Evolutionary conservation across 2,888 invertebrate species (phyloP).

Genomic region (Neoascia interrupta): DNA sequence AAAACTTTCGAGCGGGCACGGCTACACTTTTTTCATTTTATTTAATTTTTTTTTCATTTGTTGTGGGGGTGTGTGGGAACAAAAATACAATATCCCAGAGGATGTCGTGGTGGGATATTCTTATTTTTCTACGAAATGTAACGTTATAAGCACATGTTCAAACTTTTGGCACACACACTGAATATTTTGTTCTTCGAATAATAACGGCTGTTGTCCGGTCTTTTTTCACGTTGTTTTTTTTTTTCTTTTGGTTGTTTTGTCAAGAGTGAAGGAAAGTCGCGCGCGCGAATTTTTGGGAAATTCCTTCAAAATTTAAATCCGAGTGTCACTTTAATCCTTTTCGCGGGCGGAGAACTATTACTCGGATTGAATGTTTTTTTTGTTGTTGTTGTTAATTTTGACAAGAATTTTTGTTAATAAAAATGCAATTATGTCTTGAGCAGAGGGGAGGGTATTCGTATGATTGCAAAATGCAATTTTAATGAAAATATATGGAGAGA

Average conservation of each 20-base stretch:
- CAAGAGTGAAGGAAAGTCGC: slow-evolving; percentile 33
- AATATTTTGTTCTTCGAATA: slow-evolving; percentile 18
- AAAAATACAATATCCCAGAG: not conserved
- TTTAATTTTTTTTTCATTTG: not conserved
- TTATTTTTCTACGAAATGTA: slow-evolving; percentile 62
- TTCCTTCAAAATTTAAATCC: slow-evolving; percentile 2
- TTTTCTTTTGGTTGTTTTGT: slow-evolving; percentile 1
- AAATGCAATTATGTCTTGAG: too few relatives aligned
- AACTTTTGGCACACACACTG: slow-evolving; percentile 73
- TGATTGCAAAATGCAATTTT: too few relatives aligned
- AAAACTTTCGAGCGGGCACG: slow-evolving; percentile 47
- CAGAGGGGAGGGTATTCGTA: too few relatives aligned
- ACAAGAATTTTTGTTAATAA: not conserved
- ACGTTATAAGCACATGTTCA: slow-evolving; percentile 72
- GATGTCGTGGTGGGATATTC: slow-evolving; percentile 22
- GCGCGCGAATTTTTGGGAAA: slow-evolving; percentile 39
- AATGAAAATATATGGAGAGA: not conserved
- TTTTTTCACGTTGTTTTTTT: slow-evolving; percentile 15
- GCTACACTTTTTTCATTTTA: slow-evolving; percentile 65
- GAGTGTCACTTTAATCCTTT: slow-evolving; percentile 46
- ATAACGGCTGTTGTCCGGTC: slow-evolving; percentile 41
- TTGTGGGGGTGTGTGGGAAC: not conserved
- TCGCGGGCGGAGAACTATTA: not conserved
- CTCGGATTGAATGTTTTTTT: slow-evolving; percentile 7
- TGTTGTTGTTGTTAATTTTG: not conserved